Conservation (phyloP, 2,797 vertebrate species). For the Tapirus indicus region DNA sequence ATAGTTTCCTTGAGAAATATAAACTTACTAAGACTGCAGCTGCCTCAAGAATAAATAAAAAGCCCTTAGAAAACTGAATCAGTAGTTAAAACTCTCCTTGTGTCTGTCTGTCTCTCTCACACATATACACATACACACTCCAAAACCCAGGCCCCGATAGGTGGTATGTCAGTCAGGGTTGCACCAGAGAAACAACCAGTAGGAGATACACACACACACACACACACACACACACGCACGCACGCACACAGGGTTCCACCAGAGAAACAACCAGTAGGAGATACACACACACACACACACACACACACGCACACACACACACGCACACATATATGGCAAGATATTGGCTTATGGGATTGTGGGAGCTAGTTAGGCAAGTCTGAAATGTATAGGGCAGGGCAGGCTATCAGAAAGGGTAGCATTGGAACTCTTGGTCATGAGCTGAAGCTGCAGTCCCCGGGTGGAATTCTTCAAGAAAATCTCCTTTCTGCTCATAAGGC, state of each 20-base stretch:
- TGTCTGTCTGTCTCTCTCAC: not conserved
- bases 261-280: not conserved
- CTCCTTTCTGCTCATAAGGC: not conserved
- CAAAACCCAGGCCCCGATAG: not conserved
- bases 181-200: not conserved
- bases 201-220: not conserved
- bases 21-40: not conserved
- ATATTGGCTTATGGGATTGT: not conserved
- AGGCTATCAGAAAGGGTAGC: not conserved
- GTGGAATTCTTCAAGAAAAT: not conserved
- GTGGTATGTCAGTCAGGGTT: not conserved
- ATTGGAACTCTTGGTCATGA: not conserved
- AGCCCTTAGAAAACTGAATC: not conserved
- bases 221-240: accelerated
- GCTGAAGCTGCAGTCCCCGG: not conserved
- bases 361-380: not conserved
- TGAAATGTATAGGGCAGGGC: not conserved
- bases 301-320: accelerated
- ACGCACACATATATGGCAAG: not conserved
- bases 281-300: accelerated
- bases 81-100: not conserved
- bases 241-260: not conserved
- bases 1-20: not conserved
- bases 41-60: not conserved
- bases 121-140: not conserved